These are phyloP conservation scores for Yasuhikotakia modesta DNA, from an alignment of 2,797 vertebrate genomes.

Conservation along the genomic window DNA sequence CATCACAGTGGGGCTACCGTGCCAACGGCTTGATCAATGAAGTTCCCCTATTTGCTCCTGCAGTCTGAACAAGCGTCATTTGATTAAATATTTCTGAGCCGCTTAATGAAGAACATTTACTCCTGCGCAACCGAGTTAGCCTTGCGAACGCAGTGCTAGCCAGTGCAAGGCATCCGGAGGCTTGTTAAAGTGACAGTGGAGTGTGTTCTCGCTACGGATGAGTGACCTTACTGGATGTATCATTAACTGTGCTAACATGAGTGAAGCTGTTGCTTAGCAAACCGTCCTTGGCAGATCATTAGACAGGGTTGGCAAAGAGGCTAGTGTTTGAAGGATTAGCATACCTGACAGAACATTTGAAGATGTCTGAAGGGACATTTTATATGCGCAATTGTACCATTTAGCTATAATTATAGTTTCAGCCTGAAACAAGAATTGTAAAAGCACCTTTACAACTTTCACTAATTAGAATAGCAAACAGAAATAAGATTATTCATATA, in stretches of 20 bases:
- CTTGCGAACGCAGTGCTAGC: constrained; percentile 55
- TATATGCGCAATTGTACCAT: not conserved
- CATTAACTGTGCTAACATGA: constrained; percentile 46
- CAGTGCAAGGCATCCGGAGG: constrained; percentile 26
- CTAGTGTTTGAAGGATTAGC: constrained; percentile 13
- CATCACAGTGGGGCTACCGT: constrained; percentile 71
- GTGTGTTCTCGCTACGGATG: constrained; percentile 35
- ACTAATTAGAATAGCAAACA: not conserved
- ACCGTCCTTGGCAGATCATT: constrained; percentile 43
- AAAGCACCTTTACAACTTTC: not conserved
- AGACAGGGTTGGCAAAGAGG: constrained; percentile 29
- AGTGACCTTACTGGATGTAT: constrained; percentile 49
- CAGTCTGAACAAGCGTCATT: constrained; percentile 65
- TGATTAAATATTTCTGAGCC: constrained; percentile 75
- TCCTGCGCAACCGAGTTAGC: constrained; percentile 64
- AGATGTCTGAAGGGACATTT: constrained; percentile 31
- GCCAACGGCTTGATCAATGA: constrained; percentile 76
- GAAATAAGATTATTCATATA: not conserved
- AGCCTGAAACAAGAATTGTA: not conserved
- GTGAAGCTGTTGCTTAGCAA: constrained; percentile 31
- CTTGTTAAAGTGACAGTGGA: constrained; percentile 42
- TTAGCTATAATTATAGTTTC: constrained; percentile 6
- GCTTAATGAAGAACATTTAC: constrained; percentile 75
- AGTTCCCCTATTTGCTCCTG: constrained; percentile 56
- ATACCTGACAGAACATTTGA: not conserved